Base-by-base conservation (phyloP, 2,113 vertebrate genomes). In the Ceratotherium simum region DNA sequence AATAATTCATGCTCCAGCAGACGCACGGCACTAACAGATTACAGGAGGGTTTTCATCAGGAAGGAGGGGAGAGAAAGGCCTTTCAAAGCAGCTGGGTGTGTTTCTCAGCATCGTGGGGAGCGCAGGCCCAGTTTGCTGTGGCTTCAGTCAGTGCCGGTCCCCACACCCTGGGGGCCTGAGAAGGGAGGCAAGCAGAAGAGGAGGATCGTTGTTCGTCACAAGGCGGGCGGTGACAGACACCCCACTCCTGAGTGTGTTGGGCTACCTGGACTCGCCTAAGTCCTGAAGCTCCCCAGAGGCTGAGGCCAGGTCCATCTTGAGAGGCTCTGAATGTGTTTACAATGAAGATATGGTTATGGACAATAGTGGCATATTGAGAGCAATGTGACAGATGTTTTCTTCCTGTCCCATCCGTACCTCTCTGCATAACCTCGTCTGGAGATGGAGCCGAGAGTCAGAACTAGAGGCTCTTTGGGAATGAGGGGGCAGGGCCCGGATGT, bases 1-100 rank as follows among this genome's bases (percentile, higher is more conserved):
- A 99, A 99, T 99, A 99, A 99, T 99, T 99, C 99, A 99, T 99
- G 99, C 98, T 98, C 98, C 98, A 93, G 98, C 96, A 97, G 99
- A 98, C 98, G 80, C 97, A 51, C 9, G 98, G 97, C 98, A 95
- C 99, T 98, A 98, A 98, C 99, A 99, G 99, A 99, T 99, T 99
- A 99, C 99, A 99, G 98, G 99, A 98, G 99, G 98, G 98, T 99
- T 99, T 99, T 99, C 99, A 99, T 99, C 98, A 99, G 99, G 96
- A 98, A 98, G 98, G 94, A 96, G 98, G 98, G 98, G 98, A 99
- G 99, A 99, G 98, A 98, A 98, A 99, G 97, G 89, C 95, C 98
- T 99, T 98, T 98, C 90, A 99, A 99, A 99, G 98, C 98, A 98
- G 98, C 98, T 95, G 98, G 51, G 98, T 99, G 98, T 99, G 99